Evolutionary conservation across 1,140 invertebrate genomes (phyloP).

Genomic region (Tetranychus urticae): DNA sequence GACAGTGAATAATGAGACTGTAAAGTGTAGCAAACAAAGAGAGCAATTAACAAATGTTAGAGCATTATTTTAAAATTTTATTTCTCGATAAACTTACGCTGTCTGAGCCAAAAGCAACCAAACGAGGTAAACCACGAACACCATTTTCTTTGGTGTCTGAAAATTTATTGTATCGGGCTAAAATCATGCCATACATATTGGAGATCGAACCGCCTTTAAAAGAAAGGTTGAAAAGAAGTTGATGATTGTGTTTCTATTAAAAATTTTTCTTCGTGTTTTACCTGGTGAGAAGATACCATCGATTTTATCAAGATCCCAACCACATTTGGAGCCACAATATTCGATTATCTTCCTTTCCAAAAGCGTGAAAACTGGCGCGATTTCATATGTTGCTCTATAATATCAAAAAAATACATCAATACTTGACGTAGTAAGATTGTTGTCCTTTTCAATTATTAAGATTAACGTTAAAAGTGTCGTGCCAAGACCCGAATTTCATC

Average conservation of each 20-base stretch:
- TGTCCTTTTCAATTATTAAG: too few species aligned
- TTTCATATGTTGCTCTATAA: conserved; percentile 65
- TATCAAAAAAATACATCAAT: not conserved
- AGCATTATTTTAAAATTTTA: not conserved
- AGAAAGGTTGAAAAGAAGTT: not conserved
- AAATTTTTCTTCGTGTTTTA: not conserved
- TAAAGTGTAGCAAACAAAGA: not conserved
- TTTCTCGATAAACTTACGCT: conserved; percentile 35
- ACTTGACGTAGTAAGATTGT: not conserved
- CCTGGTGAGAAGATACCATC: conserved; percentile 79
- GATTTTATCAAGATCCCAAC: conserved; percentile 38
- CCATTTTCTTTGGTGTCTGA: conserved; percentile 82
- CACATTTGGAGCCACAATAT: conserved; percentile 80
- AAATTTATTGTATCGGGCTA: conserved; percentile 78
- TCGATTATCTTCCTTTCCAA: conserved; percentile 83
- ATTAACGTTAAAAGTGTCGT: too few species aligned
- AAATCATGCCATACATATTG: conserved; percentile 83
- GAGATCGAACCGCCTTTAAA: conserved; percentile 60
- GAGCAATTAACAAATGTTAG: not conserved
- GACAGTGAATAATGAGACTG: conserved; percentile 83
- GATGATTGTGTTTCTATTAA: not conserved
- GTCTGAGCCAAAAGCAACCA: conserved; percentile 91
- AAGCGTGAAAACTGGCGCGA: conserved; percentile 90
- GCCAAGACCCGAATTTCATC: too few species aligned
- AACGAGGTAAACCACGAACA: conserved; percentile 45